Base-by-base conservation (phyloP, 1,140 invertebrate species). In the Nasonia giraulti region DNA sequence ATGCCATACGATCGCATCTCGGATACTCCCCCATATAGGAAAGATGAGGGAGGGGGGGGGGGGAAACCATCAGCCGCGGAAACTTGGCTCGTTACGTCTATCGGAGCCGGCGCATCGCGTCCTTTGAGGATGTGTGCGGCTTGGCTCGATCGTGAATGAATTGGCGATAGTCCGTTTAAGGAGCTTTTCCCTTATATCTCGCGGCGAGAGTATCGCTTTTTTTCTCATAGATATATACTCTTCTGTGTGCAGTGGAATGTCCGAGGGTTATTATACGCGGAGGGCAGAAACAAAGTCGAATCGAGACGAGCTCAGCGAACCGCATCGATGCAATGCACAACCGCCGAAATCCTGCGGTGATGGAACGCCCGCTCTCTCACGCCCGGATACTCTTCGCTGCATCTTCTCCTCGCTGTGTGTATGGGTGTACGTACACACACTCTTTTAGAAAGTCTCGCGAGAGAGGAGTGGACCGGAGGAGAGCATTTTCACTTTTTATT, bases 381-480 rank as follows among this genome's bases (percentile, higher is more conserved):
- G 40, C 40, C 10, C 7, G 40, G 40, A 44, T 44, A 44, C 40
- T 44, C 40, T 44, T 44, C 47, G 47, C 14, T 3, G 47, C 47
- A 50, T 50, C 47, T 50, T 50, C 47, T 2, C 12, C 8, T 44
- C 7, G 8, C 1, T 20, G 6, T 17, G 33, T 31, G 20, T 12
- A 6, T n/a, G 33, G 4, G 33, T 71, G 10, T 44, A 27, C 5
- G n/a, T 40, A n/a, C 68, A 14, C 44, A 44, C 79, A 71, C 66
- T 81, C 71, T 47, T 82, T 74, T 76, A 82, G 81, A 82, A 82
- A 82, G 81, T 82, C 55, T n/a, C 74, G 33, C 74, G 73, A 66
- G 40, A 2, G 12, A 27, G 27, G 27, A 27, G 27, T 27, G 5
- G 80, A 31, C 68, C n/a, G 20, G 62, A 37, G 23, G 27, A 23